phyloP scores from a whole-genome alignment of 2,888 invertebrate species.

The Malachius bipustulatus region DNA sequence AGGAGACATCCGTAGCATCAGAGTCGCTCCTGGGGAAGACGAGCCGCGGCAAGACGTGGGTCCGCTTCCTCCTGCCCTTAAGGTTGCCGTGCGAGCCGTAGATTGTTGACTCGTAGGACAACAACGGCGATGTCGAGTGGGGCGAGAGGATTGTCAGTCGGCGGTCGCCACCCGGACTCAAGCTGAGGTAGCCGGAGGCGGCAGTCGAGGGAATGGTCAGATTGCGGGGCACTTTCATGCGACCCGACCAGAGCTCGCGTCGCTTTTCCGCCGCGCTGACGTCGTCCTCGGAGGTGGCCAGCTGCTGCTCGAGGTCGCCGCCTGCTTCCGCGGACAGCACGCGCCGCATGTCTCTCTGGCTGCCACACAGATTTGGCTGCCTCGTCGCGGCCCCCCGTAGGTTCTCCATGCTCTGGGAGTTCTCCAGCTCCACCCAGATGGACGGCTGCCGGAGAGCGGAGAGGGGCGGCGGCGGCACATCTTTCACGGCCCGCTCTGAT shows the following conservation, averaged over 20 bases:
- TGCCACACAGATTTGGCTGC: conserved; percentile 51
- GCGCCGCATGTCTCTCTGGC: conserved; percentile 51
- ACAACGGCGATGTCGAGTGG: conserved; percentile 67
- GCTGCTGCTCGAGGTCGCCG: background rate
- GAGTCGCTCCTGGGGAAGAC: conserved; percentile 66
- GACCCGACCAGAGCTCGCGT: conserved; percentile 55
- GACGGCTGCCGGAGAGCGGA: too few relatives aligned
- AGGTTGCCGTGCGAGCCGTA: conserved; percentile 45
- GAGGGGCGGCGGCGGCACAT: conserved; percentile 1
- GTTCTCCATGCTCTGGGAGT: conserved; percentile 59
- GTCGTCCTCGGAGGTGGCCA: too few relatives aligned
- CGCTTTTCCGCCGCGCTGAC: conserved; percentile 49
- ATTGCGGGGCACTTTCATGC: conserved; percentile 53
- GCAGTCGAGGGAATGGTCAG: conserved; percentile 56
- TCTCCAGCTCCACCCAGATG: conserved; percentile 24
- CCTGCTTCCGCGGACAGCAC: conserved; percentile 9
- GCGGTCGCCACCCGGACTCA: conserved; percentile 44
- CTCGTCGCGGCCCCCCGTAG: conserved; percentile 48
- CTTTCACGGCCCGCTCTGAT: background rate
- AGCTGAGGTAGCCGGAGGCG: conserved; percentile 43
- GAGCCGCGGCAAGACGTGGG: conserved; percentile 61
- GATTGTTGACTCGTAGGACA: conserved; percentile 51
- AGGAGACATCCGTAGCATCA: conserved; percentile 54
- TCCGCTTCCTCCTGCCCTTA: conserved; percentile 51
- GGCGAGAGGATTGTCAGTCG: conserved; percentile 69